Percentiles rank a stretch among this genome's conserved stretches.
Evolutionary conservation across 2,113 vertebrate genomes (phyloP).

Genomic region (Cnemophilus loriae): DNA sequence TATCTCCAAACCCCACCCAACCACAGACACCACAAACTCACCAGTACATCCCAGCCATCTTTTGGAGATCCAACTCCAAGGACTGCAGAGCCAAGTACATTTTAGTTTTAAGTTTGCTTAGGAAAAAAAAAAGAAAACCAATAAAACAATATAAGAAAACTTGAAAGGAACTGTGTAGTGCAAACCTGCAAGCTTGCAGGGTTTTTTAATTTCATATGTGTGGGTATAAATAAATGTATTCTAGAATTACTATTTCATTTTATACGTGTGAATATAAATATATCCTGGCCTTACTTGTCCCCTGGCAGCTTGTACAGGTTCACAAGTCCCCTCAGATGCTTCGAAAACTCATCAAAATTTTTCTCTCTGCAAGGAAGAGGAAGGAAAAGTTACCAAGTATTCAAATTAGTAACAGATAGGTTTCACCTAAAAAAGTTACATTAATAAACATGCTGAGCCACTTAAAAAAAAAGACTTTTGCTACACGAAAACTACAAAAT

Average conservation of each 20-base stretch:
- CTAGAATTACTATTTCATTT: background rate
- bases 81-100: slow-evolving; percentile 98
- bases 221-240: background rate
- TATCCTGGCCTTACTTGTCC: slow-evolving; percentile 84
- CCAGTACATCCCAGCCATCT: slow-evolving; percentile 99
- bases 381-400: background rate
- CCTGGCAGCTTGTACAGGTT: slow-evolving; percentile 96
- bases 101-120: slow-evolving; percentile 96
- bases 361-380: slow-evolving; percentile 81
- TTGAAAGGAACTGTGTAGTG: background rate
- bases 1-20: background rate
- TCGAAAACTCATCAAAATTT: slow-evolving; percentile 98
- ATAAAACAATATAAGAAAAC: background rate
- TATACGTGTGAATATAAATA: background rate
- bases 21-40: slow-evolving; percentile 44
- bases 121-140: background rate
- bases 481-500: background rate
- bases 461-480: background rate
- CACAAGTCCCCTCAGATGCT: slow-evolving; percentile 94
- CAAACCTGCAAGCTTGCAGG: background rate
- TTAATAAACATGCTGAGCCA: background rate
- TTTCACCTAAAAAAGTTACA: background rate
- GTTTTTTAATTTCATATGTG: background rate
- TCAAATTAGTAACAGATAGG: background rate
- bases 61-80: slow-evolving; percentile 93